Percentiles rank a stretch among this genome's conserved stretches.
These are phyloP conservation scores for Chaunax sp. DNA, from an alignment of 2,797 vertebrate genomes.

Conservation along the genomic window DNA sequence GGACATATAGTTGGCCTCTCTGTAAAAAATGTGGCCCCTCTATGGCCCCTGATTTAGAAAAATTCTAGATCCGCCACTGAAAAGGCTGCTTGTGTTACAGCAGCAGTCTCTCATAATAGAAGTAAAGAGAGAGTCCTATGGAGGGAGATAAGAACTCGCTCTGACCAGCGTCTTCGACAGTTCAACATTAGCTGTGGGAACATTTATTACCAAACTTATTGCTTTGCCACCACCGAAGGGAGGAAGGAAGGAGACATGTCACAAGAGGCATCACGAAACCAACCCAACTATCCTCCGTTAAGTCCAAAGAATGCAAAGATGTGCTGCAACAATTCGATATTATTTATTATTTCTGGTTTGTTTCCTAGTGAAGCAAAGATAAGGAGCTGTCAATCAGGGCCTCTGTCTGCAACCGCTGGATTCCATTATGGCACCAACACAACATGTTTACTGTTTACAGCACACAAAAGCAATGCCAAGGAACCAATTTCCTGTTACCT, in stretches of 20 bases:
- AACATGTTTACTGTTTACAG: constrained; percentile 71
- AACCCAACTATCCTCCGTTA: constrained; percentile 39
- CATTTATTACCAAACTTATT: constrained; percentile 64
- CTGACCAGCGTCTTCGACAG: constrained; percentile 31
- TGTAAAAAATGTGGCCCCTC: no score
- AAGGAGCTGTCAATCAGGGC: constrained; percentile 75
- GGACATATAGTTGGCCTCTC: no score
- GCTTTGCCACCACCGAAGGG: constrained; percentile 44
- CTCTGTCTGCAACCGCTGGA: constrained; percentile 60
- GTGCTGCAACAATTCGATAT: constrained; percentile 58
- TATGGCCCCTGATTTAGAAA: no score
- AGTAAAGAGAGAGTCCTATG: constrained; percentile 27
- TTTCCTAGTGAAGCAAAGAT: constrained; percentile 61
- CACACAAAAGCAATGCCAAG: constrained; percentile 71
- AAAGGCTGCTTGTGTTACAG: neutral
- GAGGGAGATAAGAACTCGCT: constrained; percentile 41
- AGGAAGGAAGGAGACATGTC: constrained; percentile 27
- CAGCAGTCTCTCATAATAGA: constrained; percentile 14
- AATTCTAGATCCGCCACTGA: no score
- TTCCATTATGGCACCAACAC: constrained; percentile 74
- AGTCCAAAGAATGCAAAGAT: constrained; percentile 44
- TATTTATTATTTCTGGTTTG: constrained; percentile 71
- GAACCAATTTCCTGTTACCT: constrained; percentile 79
- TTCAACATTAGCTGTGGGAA: constrained; percentile 34
- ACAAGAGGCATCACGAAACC: constrained; percentile 51